Conservation (phyloP, 2,113 vertebrate genomes). For the Formicarius rufipectus region DNA sequence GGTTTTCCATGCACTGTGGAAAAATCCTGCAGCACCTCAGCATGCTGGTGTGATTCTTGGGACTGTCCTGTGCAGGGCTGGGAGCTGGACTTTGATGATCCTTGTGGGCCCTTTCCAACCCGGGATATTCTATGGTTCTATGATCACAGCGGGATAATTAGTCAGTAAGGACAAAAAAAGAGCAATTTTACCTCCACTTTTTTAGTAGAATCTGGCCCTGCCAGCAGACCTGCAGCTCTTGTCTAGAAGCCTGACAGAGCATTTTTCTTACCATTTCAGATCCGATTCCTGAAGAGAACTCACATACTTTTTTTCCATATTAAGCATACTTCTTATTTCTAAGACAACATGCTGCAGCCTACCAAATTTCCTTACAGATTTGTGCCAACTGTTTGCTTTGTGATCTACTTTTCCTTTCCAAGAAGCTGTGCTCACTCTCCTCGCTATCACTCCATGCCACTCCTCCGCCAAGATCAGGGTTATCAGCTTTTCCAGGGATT, state of each 20-base stretch:
- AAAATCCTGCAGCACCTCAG: neutral
- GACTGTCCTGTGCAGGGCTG: neutral
- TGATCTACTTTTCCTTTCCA: neutral
- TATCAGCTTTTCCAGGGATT: neutral
- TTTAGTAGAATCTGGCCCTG: neutral
- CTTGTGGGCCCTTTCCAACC: neutral
- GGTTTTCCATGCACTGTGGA: neutral
- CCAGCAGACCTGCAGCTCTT: neutral
- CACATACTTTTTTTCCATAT: neutral
- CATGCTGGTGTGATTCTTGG: neutral
- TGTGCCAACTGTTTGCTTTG: neutral
- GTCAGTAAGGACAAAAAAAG: neutral
- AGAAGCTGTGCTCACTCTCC: neutral
- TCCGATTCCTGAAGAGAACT: neutral
- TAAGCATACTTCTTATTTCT: neutral
- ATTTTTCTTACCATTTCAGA: neutral
- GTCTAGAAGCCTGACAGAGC: neutral
- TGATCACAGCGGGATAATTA: neutral
- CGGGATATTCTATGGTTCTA: neutral
- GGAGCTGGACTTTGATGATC: neutral
- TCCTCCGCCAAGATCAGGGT: neutral
- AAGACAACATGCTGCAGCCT: neutral
- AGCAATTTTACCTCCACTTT: neutral
- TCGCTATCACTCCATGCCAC: neutral
- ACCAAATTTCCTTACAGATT: neutral